phyloP scores from a whole-genome alignment of 2,797 vertebrate species.

The Sandelia bainsii region DNA sequence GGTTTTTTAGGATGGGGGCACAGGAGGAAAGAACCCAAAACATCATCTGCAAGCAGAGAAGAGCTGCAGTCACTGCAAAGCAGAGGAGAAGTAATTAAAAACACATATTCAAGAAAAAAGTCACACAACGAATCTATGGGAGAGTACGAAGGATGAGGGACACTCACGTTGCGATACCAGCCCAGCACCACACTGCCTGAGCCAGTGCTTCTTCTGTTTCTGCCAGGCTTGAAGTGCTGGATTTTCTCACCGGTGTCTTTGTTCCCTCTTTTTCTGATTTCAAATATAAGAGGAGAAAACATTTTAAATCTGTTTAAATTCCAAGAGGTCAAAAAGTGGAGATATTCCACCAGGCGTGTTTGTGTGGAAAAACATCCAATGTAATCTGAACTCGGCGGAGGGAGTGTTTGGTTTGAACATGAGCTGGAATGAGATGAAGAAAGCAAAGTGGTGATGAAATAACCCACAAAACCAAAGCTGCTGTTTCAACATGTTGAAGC shows the following conservation, averaged over 20 bases:
- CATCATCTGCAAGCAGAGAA: constrained; percentile 87
- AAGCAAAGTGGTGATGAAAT: constrained; percentile 1
- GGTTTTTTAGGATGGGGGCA: constrained; percentile 84
- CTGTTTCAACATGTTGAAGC: neutral
- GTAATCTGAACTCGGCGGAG: constrained; percentile 11
- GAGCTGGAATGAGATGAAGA: neutral
- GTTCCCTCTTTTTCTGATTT: constrained; percentile 75
- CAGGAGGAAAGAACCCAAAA: constrained; percentile 91
- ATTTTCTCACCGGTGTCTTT: constrained; percentile 24
- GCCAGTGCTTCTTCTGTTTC: constrained; percentile 90
- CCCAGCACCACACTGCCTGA: constrained; percentile 92
- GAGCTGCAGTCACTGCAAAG: constrained; percentile 85
- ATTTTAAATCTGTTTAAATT: constrained; percentile 8
- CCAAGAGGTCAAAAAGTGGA: neutral
- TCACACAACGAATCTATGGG: neutral
- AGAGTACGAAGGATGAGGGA: neutral
- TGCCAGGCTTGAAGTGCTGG: constrained; percentile 80
- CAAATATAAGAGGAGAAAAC: neutral
- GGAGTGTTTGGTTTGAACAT: constrained; percentile 1
- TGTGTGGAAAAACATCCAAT: constrained; percentile 6
- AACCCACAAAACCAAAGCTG: neutral
- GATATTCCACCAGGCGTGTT: neutral
- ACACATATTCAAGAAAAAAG: neutral
- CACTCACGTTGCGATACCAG: constrained; percentile 89
- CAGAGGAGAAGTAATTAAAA: neutral